Percentiles rank a stretch among this genome's conserved stretches.
Evolutionary conservation across 1,140 invertebrate species (phyloP).

Genomic region (Hyles euphorbiae): DNA sequence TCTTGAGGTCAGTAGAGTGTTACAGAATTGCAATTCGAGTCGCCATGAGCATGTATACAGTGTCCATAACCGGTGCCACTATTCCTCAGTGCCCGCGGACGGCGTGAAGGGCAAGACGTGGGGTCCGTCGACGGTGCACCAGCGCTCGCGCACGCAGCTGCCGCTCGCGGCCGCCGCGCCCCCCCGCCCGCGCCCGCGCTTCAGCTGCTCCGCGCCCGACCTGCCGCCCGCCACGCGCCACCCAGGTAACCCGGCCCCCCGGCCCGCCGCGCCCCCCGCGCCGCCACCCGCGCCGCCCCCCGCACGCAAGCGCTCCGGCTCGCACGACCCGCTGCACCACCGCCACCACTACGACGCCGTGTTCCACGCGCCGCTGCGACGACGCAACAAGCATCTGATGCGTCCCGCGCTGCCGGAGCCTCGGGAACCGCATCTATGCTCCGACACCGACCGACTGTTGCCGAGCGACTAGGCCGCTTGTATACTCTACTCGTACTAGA

Average conservation of each 20-base stretch:
- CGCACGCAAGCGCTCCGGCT: constrained; percentile 46
- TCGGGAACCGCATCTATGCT: constrained; percentile 40
- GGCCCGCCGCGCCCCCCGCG: constrained; percentile 7
- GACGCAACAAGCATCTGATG: constrained; percentile 40
- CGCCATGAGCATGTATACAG: too few relatives aligned
- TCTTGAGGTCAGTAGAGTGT: too few relatives aligned
- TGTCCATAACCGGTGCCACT: too few relatives aligned
- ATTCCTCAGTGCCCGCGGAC: constrained; percentile 86
- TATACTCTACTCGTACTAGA: too few relatives aligned
- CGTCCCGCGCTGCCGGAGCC: constrained; percentile 51
- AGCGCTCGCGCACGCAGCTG: constrained; percentile 89
- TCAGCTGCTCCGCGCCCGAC: constrained; percentile 51
- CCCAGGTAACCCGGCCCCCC: constrained; percentile 76
- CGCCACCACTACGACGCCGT: constrained; percentile 31
- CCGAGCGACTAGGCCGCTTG: constrained; percentile 38
- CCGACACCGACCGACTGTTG: constrained; percentile 57
- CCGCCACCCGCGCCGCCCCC: constrained; percentile 4
- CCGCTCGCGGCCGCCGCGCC: constrained; percentile 80
- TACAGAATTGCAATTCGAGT: too few relatives aligned
- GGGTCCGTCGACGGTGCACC: constrained; percentile 95
- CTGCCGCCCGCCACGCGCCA: constrained; percentile 76
- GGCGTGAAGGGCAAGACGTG: constrained; percentile 98
- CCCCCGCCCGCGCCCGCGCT: constrained; percentile 39
- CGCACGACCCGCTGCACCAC: constrained; percentile 52
- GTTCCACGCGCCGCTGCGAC: constrained; percentile 23